phyloP scores from a whole-genome alignment of 2,113 vertebrate genomes.

The Elgaria multicarinata region DNA sequence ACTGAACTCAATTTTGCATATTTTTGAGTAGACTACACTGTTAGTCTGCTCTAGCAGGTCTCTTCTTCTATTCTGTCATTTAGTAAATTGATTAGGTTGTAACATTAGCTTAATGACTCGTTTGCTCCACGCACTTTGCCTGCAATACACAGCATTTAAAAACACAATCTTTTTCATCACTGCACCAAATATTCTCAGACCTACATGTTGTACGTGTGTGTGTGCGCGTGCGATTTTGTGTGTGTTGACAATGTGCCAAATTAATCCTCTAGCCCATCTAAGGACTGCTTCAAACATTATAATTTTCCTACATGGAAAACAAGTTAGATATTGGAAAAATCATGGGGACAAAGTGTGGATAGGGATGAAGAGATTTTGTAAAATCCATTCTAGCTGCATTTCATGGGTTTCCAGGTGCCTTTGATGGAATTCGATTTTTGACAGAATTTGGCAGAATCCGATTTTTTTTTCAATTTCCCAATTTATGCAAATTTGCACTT shows the following conservation, averaged over 20 bases:
- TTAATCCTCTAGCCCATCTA: neutral
- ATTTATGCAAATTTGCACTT: too few species aligned
- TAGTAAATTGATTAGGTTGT: neutral
- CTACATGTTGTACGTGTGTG: too few species aligned
- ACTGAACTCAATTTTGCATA: neutral
- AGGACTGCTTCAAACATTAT: neutral
- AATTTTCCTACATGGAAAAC: neutral
- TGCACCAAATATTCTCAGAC: too few species aligned
- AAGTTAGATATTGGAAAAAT: neutral
- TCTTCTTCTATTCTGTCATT: neutral
- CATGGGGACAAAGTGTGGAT: neutral
- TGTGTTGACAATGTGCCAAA: too few species aligned
- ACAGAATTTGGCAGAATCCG: too few species aligned
- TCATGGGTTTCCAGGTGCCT: too few species aligned
- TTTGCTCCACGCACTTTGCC: conserved; percentile 35
- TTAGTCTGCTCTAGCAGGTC: neutral
- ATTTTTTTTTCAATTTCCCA: too few species aligned
- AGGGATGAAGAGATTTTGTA: too few species aligned
- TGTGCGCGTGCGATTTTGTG: too few species aligned
- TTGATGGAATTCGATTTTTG: too few species aligned
- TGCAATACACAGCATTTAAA: conserved; percentile 35
- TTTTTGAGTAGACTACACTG: neutral
- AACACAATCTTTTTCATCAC: neutral
- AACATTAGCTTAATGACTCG: conserved; percentile 59
- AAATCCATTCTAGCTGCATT: too few species aligned